phyloP scores from a whole-genome alignment of 2,888 invertebrate species.

The Pediacus dermestoides region DNA sequence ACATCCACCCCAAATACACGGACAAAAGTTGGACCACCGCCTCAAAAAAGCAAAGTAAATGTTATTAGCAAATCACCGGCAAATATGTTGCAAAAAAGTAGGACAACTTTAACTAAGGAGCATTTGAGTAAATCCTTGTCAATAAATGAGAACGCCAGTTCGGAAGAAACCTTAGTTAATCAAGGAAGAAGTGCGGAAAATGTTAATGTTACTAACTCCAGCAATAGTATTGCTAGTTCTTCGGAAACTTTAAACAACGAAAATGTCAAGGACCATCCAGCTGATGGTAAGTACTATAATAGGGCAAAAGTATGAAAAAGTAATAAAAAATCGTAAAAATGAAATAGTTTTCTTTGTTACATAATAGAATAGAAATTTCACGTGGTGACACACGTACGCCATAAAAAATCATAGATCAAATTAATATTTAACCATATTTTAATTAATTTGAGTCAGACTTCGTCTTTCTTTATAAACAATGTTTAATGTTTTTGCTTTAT shows the following conservation, averaged over 20 bases:
- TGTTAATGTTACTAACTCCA: constrained; percentile 37
- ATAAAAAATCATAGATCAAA: no score
- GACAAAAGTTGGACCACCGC: constrained; percentile 7
- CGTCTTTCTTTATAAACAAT: no score
- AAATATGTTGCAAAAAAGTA: constrained; percentile 30
- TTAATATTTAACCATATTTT: no score
- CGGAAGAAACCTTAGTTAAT: constrained; percentile 46
- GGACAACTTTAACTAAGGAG: constrained; percentile 36
- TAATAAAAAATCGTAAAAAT: no score
- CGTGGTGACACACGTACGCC: no score
- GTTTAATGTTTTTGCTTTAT: no score
- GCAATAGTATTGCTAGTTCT: constrained; percentile 53
- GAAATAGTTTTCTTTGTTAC: no score
- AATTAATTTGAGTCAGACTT: no score
- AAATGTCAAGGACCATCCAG: constrained; percentile 47
- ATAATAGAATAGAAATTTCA: no score
- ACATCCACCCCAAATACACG: constrained; percentile 9
- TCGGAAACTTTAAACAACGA: constrained; percentile 58
- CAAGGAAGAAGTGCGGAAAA: constrained; percentile 36
- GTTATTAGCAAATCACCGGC: constrained; percentile 7
- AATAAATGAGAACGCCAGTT: constrained; percentile 40
- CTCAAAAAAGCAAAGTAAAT: constrained; percentile 3
- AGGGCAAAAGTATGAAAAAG: no score
- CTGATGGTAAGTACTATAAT: no score
- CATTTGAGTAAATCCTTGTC: constrained; percentile 32